Base-by-base conservation (phyloP, 1,140 invertebrate genomes). In the Nephotettix cincticeps region DNA sequence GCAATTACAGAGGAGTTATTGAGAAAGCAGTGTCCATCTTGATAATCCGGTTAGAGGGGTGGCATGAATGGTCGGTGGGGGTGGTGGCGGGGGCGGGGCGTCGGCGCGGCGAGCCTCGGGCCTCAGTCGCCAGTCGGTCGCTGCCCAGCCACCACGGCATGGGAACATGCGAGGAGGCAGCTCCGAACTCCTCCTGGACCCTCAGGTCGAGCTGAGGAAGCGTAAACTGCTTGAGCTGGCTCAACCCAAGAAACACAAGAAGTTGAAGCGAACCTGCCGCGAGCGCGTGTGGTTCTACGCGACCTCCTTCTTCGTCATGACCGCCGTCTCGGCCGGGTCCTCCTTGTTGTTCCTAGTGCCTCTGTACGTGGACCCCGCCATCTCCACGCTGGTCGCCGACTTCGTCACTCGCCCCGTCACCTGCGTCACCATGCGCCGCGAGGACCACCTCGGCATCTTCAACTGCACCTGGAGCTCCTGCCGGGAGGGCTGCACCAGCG, bases 401-500 rank as follows among this genome's bases (percentile, higher is more conserved):
- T 95, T 95, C 79, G 88, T 90, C 45, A 87, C 90, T 0, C 82
- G 88, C 65, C 93, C 93, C 6, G 91, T 92, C 4, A 85, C 88
- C 51, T 95, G 93, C 81, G 86, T 90, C 0, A 93, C 91, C 0
- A 86, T 88, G 19, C 81, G 90, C 23, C 83, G 89, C n/a, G 91
- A 93, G 76, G 89, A 93, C 75, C 83, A 89, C 43, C 84, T 86
- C 40, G 91, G 93, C 0, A 83, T 94, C 43, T 90, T 91, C 80
- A 93, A 94, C 80, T 94, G 93, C 80, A 90, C 90, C 9, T 94
- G 92, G 91, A 92, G 90, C 71, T 93, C 91, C 0, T 95, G 93
- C 75, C 84, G 93, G 40, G 92, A 94, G 80, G 93, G 93, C 6
- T 95, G 93, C 81, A 95, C 93, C 43, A 93, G 90, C 76, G 93